Evolutionary conservation across 2,113 vertebrate genomes (phyloP).

Genomic region (Megaceryle torquata): DNA sequence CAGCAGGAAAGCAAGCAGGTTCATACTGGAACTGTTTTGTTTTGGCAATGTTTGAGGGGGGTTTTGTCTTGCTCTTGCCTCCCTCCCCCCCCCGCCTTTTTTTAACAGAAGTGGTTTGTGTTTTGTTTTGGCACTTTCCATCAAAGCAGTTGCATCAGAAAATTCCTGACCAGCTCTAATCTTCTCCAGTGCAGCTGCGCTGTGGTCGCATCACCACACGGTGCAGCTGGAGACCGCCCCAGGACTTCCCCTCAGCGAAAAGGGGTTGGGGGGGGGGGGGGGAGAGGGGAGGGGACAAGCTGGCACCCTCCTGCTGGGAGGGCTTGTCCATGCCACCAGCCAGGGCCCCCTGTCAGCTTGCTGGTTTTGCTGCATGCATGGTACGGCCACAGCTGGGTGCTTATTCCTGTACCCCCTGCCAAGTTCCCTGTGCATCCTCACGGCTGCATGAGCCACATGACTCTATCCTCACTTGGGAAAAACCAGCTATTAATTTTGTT

Average conservation of each 20-base stretch:
- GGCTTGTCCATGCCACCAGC: fast-evolving
- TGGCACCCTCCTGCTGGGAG: neutral
- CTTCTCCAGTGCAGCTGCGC: neutral
- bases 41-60: neutral
- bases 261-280: too few relatives aligned
- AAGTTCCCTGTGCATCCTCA: neutral
- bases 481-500: neutral
- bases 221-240: neutral
- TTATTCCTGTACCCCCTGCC: neutral
- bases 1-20: constrained; percentile 36
- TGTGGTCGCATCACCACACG: neutral
- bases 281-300: neutral
- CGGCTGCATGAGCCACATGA: fast-evolving
- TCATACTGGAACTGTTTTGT: constrained; percentile 17
- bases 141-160: constrained; percentile 62
- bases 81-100: neutral
- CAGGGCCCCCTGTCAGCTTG: neutral
- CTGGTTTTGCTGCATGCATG: fast-evolving
- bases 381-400: fast-evolving
- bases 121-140: constrained; percentile 24
- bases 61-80: neutral
- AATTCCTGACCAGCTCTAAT: constrained; percentile 39
- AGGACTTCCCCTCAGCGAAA: neutral
- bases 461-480: neutral
- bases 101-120: neutral